A percentile compares a stretch with the other conserved stretches of the same genome.
These are phyloP conservation scores for Chrysina gloriosa DNA, from an alignment of 2,888 invertebrate species.

Conservation along the genomic window DNA sequence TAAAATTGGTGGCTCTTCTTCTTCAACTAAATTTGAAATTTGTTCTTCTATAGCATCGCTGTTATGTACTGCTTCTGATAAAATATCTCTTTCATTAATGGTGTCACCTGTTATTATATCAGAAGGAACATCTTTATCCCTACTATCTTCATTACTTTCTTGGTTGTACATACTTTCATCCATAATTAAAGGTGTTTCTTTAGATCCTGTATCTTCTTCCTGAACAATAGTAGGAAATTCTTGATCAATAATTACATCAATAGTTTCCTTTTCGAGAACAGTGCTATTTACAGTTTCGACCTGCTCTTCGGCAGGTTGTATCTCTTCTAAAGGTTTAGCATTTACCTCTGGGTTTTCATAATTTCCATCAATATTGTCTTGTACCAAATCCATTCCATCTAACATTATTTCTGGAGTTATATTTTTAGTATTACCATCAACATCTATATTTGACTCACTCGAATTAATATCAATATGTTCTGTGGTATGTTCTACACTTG, in stretches of 20 bases:
- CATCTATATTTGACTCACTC: background rate
- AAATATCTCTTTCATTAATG: background rate
- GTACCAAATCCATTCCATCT: background rate
- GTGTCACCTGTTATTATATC: background rate
- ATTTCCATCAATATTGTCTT: background rate
- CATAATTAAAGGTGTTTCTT: background rate
- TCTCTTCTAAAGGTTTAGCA: background rate
- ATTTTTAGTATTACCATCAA: background rate
- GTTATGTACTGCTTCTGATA: background rate
- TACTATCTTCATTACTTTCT: background rate
- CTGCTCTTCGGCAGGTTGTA: background rate
- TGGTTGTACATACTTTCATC: slow-evolving; percentile 7
- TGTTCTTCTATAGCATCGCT: slow-evolving; percentile 33
- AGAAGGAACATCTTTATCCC: background rate
- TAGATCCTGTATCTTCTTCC: background rate
- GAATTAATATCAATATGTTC: background rate
- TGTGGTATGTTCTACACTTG: background rate
- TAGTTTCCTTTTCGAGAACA: background rate
- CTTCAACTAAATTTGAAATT: slow-evolving; percentile 31
- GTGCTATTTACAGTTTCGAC: background rate
- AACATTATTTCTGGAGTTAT: background rate
- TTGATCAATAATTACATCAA: background rate
- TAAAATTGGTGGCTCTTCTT: background rate
- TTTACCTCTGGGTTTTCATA: too few relatives aligned
- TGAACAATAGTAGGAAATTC: slow-evolving; percentile 5